Conservation (phyloP, 2,797 vertebrate genomes). For the Arrhamphus sclerolepis region DNA sequence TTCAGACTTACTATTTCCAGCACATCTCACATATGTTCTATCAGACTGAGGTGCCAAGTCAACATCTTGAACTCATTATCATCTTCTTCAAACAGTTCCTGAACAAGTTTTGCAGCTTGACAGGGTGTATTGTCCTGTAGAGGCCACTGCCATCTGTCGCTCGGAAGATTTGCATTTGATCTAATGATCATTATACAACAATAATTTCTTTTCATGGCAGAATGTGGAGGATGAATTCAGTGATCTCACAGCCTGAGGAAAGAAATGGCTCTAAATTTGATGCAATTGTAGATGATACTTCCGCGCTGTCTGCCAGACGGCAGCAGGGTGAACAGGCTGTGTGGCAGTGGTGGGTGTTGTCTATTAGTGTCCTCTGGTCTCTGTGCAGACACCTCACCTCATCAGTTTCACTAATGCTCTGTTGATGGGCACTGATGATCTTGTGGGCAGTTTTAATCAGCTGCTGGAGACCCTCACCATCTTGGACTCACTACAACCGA, state of each 20-base stretch:
- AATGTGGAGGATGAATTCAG: conserved; percentile 1
- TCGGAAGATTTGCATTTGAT: not conserved
- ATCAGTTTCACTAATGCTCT: conserved; percentile 4
- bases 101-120: not conserved
- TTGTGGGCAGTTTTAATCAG: not conserved
- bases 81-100: conserved; percentile 7
- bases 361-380: conserved; percentile 6
- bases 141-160: conserved; percentile 4
- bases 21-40: conserved; percentile 5
- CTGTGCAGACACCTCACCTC: conserved; percentile 2
- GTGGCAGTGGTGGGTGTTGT: conserved; percentile 9
- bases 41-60: conserved; percentile 8
- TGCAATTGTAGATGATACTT: conserved; percentile 1
- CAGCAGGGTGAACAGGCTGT: conserved; percentile 6
- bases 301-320: conserved; percentile 1
- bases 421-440: conserved; percentile 8
- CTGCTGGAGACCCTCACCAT: not conserved
- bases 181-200: conserved; percentile 7
- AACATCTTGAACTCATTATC: conserved; percentile 14
- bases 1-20: not conserved
- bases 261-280: not conserved
- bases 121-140: conserved; percentile 10
- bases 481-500: not conserved
- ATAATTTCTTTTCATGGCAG: conserved; percentile 2
- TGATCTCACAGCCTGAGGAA: not conserved